A percentile compares a stretch with the other conserved stretches of the same genome.
These are phyloP conservation scores for Zosterops hypoxanthus DNA, from an alignment of 2,113 vertebrate genomes.

Conservation along the genomic window DNA sequence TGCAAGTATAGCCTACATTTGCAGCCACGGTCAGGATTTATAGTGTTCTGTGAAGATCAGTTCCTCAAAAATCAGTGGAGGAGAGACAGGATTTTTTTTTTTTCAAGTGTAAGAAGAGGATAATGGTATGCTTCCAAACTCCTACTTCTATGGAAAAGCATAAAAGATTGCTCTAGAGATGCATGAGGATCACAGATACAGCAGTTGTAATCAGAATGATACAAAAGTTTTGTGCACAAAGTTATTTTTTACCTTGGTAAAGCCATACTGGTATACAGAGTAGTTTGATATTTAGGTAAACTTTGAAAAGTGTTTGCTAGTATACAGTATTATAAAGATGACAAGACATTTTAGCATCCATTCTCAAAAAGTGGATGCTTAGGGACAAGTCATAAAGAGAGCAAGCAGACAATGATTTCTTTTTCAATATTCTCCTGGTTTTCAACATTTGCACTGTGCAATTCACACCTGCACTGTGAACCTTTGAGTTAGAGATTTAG, in stretches of 20 bases:
- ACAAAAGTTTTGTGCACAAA: background rate
- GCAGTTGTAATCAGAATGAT: background rate
- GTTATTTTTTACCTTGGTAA: background rate
- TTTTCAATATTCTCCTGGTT: background rate
- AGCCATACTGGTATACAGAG: background rate
- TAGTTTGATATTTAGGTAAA: background rate
- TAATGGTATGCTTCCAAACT: background rate
- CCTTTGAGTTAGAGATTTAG: background rate
- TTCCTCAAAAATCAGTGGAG: background rate
- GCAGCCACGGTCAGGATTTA: background rate
- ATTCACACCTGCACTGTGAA: background rate
- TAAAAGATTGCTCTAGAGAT: background rate
- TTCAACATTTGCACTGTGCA: background rate
- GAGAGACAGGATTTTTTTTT: background rate
- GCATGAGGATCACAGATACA: background rate
- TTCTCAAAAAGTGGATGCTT: background rate
- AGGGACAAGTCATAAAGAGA: background rate
- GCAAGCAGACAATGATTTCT: background rate
- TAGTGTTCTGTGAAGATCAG: background rate
- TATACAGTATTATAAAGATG: background rate
- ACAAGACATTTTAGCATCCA: background rate
- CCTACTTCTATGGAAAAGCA: background rate
- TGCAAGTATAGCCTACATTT: background rate
- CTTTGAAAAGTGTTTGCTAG: background rate
- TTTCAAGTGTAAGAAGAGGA: background rate